Conservation (phyloP, 2,888 invertebrate genomes). For the Tenodera sinensis region DNA sequence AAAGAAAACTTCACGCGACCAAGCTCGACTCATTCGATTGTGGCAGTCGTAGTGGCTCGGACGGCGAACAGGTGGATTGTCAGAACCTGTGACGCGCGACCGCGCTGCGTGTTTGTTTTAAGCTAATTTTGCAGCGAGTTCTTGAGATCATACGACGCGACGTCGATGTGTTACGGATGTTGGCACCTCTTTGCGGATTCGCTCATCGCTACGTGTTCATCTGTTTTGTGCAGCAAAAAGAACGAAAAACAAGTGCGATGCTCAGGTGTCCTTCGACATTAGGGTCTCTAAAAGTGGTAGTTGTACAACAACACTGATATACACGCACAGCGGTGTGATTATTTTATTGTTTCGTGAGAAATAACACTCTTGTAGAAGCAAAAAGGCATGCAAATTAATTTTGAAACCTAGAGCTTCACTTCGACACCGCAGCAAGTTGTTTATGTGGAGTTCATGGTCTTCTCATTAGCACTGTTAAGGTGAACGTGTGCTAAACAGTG, state of each 20-base stretch:
- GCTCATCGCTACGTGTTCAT: background rate
- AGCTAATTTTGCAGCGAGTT: background rate
- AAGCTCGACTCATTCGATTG: conserved; percentile 11
- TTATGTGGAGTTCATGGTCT: background rate
- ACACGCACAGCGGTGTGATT: background rate
- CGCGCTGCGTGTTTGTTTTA: background rate
- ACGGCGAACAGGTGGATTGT: conserved; percentile 9
- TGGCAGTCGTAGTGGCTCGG: conserved; percentile 6
- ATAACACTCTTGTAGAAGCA: background rate
- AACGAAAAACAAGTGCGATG: background rate
- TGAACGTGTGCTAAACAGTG: background rate
- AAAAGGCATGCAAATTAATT: background rate
- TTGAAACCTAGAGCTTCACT: background rate
- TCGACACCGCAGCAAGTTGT: background rate
- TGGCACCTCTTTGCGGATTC: background rate
- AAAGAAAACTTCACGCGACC: conserved; percentile 1
- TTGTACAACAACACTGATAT: background rate
- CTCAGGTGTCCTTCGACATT: background rate
- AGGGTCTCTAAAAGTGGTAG: background rate
- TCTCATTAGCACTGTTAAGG: background rate
- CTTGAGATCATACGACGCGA: too few species aligned
- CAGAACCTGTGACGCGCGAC: background rate
- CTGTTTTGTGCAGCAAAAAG: background rate
- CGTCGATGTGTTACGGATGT: background rate
- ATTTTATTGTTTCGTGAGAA: background rate